A percentile compares a stretch with the other conserved stretches of the same genome.
phyloP scores from a whole-genome alignment of 2,113 vertebrate genomes.

The Alosa alosa region DNA sequence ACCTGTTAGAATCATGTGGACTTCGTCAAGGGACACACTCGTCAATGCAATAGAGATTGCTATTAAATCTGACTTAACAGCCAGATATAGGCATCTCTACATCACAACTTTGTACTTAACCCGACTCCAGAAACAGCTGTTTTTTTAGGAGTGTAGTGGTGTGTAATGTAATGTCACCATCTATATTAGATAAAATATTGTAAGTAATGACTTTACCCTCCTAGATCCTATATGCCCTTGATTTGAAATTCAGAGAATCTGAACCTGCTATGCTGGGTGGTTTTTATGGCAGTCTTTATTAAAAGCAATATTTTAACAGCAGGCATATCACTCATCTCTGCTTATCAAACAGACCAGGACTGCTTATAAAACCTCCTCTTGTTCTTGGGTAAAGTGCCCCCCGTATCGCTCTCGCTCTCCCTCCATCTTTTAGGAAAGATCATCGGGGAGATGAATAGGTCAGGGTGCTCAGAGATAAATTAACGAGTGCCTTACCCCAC shows the following conservation, averaged over 20 bases:
- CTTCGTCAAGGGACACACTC: neutral
- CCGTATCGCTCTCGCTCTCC: neutral
- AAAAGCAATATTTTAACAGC: conserved; percentile 5
- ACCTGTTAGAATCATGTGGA: neutral
- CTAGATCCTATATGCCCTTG: neutral
- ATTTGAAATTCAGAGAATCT: neutral
- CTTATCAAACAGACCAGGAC: neutral
- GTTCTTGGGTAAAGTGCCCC: neutral
- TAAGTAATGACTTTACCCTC: neutral
- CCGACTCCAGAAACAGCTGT: neutral
- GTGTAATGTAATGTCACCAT: neutral
- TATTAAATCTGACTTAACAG: neutral
- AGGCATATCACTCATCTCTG: neutral
- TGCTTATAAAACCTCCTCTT: neutral
- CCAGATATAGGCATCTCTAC: neutral
- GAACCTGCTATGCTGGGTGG: neutral
- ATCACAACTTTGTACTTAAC: neutral
- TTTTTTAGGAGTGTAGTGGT: neutral
- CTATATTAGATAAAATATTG: neutral
- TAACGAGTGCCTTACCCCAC: conserved; percentile 40
- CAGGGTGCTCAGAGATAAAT: conserved; percentile 58
- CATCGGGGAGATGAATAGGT: conserved; percentile 47
- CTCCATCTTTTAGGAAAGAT: neutral
- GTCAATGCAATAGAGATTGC: neutral
- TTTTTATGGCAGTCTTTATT: neutral